Conservation (phyloP, 2,888 invertebrate species). For the Eurytoma californica region DNA sequence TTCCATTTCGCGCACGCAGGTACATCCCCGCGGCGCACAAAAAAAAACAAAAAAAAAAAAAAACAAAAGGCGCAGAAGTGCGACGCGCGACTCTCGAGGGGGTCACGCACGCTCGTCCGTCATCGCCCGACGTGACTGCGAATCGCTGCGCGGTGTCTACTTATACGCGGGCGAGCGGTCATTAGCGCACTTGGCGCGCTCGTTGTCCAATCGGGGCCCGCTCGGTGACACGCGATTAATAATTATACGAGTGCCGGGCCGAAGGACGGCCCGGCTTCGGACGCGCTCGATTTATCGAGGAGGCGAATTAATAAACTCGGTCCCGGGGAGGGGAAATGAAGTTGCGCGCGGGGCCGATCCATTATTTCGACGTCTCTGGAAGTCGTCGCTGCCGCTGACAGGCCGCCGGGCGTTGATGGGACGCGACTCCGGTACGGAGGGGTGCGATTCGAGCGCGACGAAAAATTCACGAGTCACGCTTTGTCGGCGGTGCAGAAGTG, state of each 20-base stretch:
- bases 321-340: neutral
- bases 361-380: conserved; percentile 7
- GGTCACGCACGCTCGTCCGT: too few relatives aligned
- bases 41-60: too few relatives aligned
- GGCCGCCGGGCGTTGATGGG: neutral
- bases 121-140: too few relatives aligned
- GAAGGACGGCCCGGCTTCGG: conserved; percentile 18
- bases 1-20: too few relatives aligned
- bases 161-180: conserved; percentile 16
- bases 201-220: conserved; percentile 43
- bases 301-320: conserved; percentile 41
- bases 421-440: too few relatives aligned
- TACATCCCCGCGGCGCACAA: too few relatives aligned
- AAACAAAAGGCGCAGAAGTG: too few relatives aligned
- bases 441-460: too few relatives aligned
- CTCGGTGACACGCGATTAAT: conserved; percentile 48
- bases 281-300: conserved; percentile 18
- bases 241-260: conserved; percentile 19
- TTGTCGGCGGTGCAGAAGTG: too few relatives aligned
- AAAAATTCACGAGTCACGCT: too few relatives aligned
- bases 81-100: too few relatives aligned
- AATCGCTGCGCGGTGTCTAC: neutral
- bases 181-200: conserved; percentile 43
- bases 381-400: neutral
- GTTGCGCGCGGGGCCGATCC: neutral